Evolutionary conservation across 2,888 invertebrate species (phyloP).

Genomic region (Magallana nippona): DNA sequence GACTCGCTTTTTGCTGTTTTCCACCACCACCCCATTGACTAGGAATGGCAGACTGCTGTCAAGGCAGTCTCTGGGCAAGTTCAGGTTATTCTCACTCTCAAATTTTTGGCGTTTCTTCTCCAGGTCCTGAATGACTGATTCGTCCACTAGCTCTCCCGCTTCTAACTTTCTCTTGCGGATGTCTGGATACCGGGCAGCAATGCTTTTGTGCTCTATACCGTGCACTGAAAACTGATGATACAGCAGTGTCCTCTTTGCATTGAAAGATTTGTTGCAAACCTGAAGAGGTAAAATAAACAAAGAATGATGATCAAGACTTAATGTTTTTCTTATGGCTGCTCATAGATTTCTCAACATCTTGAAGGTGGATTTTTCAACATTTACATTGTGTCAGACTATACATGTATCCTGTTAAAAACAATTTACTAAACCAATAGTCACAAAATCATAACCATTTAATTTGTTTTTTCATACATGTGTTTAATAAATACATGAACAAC

Average conservation of each 20-base stretch:
- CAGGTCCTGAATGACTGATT: constrained; percentile 44
- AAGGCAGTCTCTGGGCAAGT: background rate
- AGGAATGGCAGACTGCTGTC: constrained; percentile 28
- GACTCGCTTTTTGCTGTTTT: constrained; percentile 44
- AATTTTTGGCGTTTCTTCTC: constrained; percentile 35
- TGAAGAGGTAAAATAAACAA: constrained; percentile 7
- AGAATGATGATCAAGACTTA: background rate
- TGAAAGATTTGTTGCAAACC: constrained; percentile 67
- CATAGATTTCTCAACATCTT: too few relatives aligned
- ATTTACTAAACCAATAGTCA: too few relatives aligned
- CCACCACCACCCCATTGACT: constrained; percentile 32
- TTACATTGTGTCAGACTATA: too few relatives aligned
- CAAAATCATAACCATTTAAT: too few relatives aligned
- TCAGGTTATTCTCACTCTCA: constrained; percentile 17
- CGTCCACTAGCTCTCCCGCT: constrained; percentile 39
- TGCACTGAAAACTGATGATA: constrained; percentile 61
- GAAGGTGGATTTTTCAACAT: too few relatives aligned
- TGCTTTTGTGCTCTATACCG: constrained; percentile 54
- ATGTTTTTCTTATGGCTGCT: background rate
- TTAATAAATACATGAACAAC: too few relatives aligned
- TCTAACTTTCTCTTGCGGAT: constrained; percentile 55
- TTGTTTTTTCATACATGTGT: too few relatives aligned
- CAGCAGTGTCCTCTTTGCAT: constrained; percentile 76
- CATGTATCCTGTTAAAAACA: too few relatives aligned
- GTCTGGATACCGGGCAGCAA: constrained; percentile 54